Evolutionary conservation across 2,888 invertebrate genomes (phyloP).

Genomic region (Agapostemon virescens): DNA sequence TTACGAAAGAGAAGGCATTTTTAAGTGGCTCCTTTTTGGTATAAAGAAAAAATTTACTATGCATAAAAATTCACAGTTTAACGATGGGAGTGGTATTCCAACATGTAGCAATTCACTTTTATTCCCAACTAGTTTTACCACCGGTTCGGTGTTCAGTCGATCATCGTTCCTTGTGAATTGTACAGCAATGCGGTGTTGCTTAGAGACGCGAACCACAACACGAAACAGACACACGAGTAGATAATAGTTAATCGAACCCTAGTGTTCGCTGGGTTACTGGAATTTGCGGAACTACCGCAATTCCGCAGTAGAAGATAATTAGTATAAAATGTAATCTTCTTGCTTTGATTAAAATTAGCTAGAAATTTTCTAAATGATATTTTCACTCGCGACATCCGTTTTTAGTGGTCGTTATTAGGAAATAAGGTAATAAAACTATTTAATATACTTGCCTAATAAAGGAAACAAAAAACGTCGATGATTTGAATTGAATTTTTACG

Average conservation of each 20-base stretch:
- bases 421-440: too few relatives aligned
- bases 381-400: not conserved
- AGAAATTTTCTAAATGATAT: not conserved
- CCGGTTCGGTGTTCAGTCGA: conserved; percentile 38
- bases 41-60: too few relatives aligned
- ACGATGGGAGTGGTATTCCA: not conserved
- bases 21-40: too few relatives aligned
- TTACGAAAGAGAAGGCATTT: too few relatives aligned
- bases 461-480: too few relatives aligned
- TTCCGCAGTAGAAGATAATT: not conserved
- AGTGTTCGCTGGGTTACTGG: not conserved
- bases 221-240: conserved; percentile 13
- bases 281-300: not conserved
- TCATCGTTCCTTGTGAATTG: conserved; percentile 46
- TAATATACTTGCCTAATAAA: too few relatives aligned
- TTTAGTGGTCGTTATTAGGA: not conserved
- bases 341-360: not conserved
- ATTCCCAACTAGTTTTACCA: conserved; percentile 33
- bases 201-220: conserved; percentile 65
- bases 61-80: too few relatives aligned
- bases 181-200: conserved; percentile 68
- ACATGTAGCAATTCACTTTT: not conserved
- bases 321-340: not conserved
- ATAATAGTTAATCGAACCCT: conserved; percentile 26
- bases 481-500: too few relatives aligned